Evolutionary conservation across 2,888 invertebrate species (phyloP).

Genomic region (Calliphora vomitoria): DNA sequence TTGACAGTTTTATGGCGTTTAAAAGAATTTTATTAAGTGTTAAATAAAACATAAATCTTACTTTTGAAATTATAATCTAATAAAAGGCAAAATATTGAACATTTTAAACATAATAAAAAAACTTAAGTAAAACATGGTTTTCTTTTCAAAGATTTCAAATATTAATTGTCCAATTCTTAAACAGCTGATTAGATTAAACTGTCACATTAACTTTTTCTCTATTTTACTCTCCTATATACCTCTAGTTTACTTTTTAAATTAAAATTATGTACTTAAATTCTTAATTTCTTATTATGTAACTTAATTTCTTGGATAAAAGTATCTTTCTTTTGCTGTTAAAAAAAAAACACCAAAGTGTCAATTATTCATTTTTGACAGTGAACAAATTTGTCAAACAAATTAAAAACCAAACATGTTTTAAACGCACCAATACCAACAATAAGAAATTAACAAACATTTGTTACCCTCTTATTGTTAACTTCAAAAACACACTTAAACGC

Average conservation of each 20-base stretch:
- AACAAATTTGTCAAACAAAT: background rate
- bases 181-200: no score
- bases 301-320: no score
- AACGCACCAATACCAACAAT: background rate
- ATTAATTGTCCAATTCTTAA: no score
- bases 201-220: no score
- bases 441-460: background rate
- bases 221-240: no score
- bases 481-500: background rate
- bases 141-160: no score
- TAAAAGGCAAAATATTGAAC: no score
- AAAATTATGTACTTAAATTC: no score
- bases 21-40: constrained; percentile 17
- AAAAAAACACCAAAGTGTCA: background rate
- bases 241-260: no score
- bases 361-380: background rate
- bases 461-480: background rate
- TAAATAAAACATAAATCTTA: constrained; percentile 5
- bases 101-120: background rate
- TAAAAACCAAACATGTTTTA: background rate
- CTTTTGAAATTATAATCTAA: background rate
- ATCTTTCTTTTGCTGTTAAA: background rate
- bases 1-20: constrained; percentile 61
- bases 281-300: no score
- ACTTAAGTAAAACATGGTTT: background rate